Base-by-base conservation (phyloP, 2,888 invertebrate genomes). In the Zootermopsis nevadensis region DNA sequence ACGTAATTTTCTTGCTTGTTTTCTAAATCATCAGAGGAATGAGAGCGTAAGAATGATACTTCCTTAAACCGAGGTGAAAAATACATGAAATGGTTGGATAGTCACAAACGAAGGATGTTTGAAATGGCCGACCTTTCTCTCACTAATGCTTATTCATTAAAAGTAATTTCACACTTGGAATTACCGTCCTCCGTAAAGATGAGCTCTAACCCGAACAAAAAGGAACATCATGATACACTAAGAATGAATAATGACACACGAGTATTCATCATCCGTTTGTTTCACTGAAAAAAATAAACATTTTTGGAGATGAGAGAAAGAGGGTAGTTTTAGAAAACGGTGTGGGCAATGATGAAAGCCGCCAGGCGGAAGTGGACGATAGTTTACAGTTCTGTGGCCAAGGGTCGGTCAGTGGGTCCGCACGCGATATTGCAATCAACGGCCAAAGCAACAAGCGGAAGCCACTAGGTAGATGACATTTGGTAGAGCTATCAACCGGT, bases 61-160 rank as follows among this genome's bases (percentile, higher is more conserved):
- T 72, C 72, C 53, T 81, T 42, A 81, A 81, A 48, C 30, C 48
- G 27, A 69, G 27, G 72, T 81, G 81, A 72, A 81, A 81, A 72
- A 81, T 42, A 31, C 35, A 30, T 72, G 81, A 72, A 81, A 72
- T 81, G 53, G 69, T 33, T 33, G 15, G 31, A 48, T 12, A 72
- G 42, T 42, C 31, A 55, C 53, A 31, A 42, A 15, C 27, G 30
- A 69, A 33, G 27, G 72, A 33, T 27, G 30, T 48, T 48, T 15
- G 27, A 81, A 19, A 15, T 42, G 6, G 69, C 22, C 27, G 35
- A 33, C 38, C 33, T 42, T 27, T 33, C 24, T 67, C 30, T 72
- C 66, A 33, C 82, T 83, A 84, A 84, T 84, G 82, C 60, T 38
- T 60, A 60, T 84, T 80, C 84, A 84, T 84, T 83, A 83, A 84